Evolutionary conservation across 2,113 vertebrate species (phyloP).

Genomic region (Protobothrops mucrosquamatus): DNA sequence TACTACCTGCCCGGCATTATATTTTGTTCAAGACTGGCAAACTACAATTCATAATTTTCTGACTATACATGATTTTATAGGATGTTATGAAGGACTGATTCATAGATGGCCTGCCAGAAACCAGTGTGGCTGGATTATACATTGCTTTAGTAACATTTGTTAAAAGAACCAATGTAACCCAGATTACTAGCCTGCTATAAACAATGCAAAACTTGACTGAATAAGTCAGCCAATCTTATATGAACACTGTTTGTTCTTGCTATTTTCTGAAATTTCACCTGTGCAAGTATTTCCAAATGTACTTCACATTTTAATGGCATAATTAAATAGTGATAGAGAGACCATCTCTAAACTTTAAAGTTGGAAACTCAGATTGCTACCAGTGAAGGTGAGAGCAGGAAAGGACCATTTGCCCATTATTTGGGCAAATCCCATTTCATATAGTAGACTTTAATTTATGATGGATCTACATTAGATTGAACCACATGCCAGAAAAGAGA

Average conservation of each 20-base stretch:
- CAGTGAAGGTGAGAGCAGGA: slow-evolving; percentile 26
- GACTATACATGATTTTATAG: too few species aligned
- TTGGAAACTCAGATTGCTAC: background rate
- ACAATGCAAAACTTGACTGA: background rate
- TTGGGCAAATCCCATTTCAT: background rate
- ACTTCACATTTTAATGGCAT: background rate
- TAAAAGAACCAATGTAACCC: background rate
- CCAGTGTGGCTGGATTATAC: background rate
- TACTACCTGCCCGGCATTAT: background rate
- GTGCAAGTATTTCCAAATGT: background rate
- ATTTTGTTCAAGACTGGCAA: background rate
- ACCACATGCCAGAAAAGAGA: slow-evolving; percentile 13
- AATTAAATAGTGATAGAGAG: background rate
- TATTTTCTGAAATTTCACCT: background rate
- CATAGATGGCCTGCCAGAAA: background rate
- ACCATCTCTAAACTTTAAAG: background rate
- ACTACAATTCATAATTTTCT: background rate
- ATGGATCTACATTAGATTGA: background rate
- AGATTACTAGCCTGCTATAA: background rate
- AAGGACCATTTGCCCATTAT: background rate
- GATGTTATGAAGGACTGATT: background rate
- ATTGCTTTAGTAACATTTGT: background rate
- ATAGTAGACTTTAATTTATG: background rate
- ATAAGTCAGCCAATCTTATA: background rate
- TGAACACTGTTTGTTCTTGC: background rate